Base-by-base conservation (phyloP, 2,797 vertebrate genomes). In the Naso thynnoides region DNA sequence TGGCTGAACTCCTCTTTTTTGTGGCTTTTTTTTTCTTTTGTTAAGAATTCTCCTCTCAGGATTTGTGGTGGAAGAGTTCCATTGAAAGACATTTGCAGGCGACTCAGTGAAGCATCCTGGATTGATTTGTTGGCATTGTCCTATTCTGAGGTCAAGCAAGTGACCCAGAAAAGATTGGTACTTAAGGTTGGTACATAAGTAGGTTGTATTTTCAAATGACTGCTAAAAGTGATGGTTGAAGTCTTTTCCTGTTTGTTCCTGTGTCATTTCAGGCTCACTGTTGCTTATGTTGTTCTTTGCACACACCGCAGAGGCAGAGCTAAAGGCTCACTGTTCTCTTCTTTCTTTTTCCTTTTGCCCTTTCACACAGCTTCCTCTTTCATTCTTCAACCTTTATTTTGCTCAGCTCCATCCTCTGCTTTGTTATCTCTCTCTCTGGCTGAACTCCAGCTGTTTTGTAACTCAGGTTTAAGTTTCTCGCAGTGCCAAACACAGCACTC, bases 151-250 rank as follows among this genome's bases (percentile, higher is more conserved):
- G 16, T 26, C 59, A 33, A 70, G 76, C 70, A 93, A 21, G 33
- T 86, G 77, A 61, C 77, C 57, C 52, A 90, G 68, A 79, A 76
- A 94, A 50, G 88, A 85, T 48, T 90, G 87, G 77, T 94, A 94
- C 57, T 82, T n/a, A n/a, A n/a, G n/a, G 89, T 63, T 93, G 86
- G 66, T 90, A 89, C 10, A 91, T 76, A 49, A 7, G 70, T 44
- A 41, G 10, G 7, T 13, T 62, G 55, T 31, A 41, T 59, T 67
- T 85, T 68, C 5, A 70, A 26, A 27, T 55, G 13, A 50, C n/a
- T 29, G 33, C 24, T 26, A 7, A 21, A 27, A 33, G 5, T 39
- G n/a, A n/a, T 23, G 13, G 41, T 55, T 47, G 57, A 29, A 38
- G 59, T 29, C n/a, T 68, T 26, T 45, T 49, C 33, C 2, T n/a